These are phyloP conservation scores for Crotalus horridus DNA, from an alignment of 2,113 vertebrate genomes.

Conservation along the genomic window DNA sequence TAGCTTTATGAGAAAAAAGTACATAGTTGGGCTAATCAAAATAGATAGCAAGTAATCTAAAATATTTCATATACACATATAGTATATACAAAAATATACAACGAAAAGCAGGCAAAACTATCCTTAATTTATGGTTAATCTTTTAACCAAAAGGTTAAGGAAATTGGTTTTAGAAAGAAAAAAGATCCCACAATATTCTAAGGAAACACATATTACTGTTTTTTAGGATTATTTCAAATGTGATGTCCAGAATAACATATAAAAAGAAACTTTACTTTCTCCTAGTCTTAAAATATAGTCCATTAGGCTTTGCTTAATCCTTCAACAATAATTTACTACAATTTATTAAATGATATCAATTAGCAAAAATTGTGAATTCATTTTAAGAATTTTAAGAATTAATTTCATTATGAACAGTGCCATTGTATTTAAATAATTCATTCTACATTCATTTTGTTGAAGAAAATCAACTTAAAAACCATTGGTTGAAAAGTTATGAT, in stretches of 20 bases:
- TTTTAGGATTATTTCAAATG: not conserved
- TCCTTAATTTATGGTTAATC: not conserved
- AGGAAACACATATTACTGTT: not conserved
- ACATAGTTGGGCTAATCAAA: not conserved
- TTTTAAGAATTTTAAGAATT: not conserved
- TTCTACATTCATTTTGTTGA: not conserved
- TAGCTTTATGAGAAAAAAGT: not conserved
- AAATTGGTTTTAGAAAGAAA: not conserved
- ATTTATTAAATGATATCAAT: not conserved
- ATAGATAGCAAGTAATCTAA: not conserved
- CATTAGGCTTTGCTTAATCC: not conserved
- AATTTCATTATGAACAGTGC: not conserved
- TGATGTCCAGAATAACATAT: not conserved
- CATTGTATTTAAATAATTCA: not conserved
- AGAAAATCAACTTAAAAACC: not conserved
- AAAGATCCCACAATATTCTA: too few species aligned
- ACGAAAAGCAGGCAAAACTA: not conserved
- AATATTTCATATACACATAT: not conserved
- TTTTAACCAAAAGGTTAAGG: not conserved
- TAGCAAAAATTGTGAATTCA: not conserved
- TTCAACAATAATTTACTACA: not conserved
- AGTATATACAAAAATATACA: not conserved
- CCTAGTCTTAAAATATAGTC: not conserved
- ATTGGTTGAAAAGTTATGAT: too few species aligned
- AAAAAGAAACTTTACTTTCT: not conserved